Conservation (phyloP, 2,797 vertebrate species). For the Clarias fuscus region DNA sequence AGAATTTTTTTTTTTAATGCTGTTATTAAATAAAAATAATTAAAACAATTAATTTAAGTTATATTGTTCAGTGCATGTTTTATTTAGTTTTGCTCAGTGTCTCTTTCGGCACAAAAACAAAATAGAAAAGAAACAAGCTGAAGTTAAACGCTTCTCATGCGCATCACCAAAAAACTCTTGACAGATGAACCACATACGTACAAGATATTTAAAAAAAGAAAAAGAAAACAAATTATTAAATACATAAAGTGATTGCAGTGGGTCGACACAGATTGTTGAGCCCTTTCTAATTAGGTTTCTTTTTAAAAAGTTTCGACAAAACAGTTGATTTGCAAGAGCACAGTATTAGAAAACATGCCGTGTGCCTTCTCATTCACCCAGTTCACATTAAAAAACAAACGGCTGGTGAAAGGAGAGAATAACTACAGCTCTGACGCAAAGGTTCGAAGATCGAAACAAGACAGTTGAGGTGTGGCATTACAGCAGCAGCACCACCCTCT, state of each 20-base stretch:
- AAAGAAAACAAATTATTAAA: slow-evolving; percentile 38
- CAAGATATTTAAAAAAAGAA: slow-evolving; percentile 24
- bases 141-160: slow-evolving; percentile 21
- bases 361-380: background rate
- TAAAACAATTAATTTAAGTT: background rate
- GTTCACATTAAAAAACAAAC: slow-evolving; percentile 22
- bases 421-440: slow-evolving; percentile 8
- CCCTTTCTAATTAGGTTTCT: slow-evolving; percentile 15
- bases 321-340: background rate
- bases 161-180: slow-evolving; percentile 17
- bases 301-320: slow-evolving; percentile 22
- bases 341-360: background rate
- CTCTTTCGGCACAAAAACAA: slow-evolving; percentile 18
- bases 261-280: slow-evolving; percentile 17
- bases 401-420: slow-evolving; percentile 17
- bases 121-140: slow-evolving; percentile 36
- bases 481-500: background rate
- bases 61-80: slow-evolving; percentile 38
- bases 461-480: background rate
- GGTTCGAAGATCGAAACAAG: background rate
- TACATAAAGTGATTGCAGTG: slow-evolving; percentile 40
- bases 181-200: slow-evolving; percentile 32
- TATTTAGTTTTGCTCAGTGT: slow-evolving; percentile 38
- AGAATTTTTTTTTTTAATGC: no score
- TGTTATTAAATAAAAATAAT: background rate